Evolutionary conservation across 2,888 invertebrate genomes (phyloP).

Genomic region (Hedya salicella): DNA sequence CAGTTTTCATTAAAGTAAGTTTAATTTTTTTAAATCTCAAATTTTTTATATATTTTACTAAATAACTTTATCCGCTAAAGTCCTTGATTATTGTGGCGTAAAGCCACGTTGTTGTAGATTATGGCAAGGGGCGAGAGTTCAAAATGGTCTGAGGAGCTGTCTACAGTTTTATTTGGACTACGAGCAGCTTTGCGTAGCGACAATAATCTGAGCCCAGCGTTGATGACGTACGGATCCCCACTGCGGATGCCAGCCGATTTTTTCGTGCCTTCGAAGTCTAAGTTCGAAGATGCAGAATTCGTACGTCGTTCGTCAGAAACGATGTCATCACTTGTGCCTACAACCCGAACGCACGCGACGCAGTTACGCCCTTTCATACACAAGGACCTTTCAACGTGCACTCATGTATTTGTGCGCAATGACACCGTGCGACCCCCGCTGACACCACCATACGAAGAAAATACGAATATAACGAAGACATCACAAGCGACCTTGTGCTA

Average conservation of each 20-base stretch:
- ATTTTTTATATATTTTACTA: too few relatives aligned
- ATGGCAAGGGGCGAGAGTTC: constrained; percentile 31
- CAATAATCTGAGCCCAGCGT: constrained; percentile 40
- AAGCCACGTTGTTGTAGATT: too few relatives aligned
- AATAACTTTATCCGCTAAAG: too few relatives aligned
- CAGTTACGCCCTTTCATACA: not conserved
- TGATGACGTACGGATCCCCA: constrained; percentile 42
- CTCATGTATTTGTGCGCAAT: not conserved
- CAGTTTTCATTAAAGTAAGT: too few relatives aligned
- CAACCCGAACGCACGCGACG: not conserved
- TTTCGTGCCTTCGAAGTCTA: constrained; percentile 32
- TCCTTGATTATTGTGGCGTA: too few relatives aligned
- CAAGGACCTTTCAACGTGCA: not conserved
- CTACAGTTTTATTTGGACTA: constrained; percentile 54
- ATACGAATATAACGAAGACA: not conserved
- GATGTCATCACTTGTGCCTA: constrained; percentile 17
- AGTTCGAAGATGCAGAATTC: constrained; percentile 38
- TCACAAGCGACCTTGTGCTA: not conserved
- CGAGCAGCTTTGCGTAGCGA: constrained; percentile 40
- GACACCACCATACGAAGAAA: not conserved
- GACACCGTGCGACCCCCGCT: too few relatives aligned
- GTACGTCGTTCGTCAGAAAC: constrained; percentile 28
- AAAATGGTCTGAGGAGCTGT: constrained; percentile 52
- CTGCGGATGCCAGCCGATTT: constrained; percentile 47
- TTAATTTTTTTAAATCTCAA: too few relatives aligned